A percentile compares a stretch with the other conserved stretches of the same genome.
Conservation (phyloP, 2,797 vertebrate genomes). For the Brachyalestes nurse region DNA sequence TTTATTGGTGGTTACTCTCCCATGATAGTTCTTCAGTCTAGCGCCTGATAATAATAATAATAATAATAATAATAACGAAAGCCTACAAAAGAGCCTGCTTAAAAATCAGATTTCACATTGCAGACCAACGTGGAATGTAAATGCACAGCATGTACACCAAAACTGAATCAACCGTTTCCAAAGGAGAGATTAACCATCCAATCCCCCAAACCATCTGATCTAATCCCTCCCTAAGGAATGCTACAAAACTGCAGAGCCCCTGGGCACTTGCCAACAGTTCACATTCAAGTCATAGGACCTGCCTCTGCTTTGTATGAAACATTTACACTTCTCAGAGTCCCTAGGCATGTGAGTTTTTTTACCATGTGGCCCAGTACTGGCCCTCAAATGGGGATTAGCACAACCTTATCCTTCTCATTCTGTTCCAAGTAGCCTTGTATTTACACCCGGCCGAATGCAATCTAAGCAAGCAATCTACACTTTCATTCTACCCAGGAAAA, state of each 20-base stretch:
- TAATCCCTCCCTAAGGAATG: neutral
- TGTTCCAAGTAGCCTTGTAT: conserved; percentile 71
- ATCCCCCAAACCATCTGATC: neutral
- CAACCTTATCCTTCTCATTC: conserved; percentile 65
- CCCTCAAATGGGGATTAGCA: conserved; percentile 73
- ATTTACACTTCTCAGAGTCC: neutral
- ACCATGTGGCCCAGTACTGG: conserved; percentile 69
- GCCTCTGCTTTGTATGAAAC: conserved; percentile 1
- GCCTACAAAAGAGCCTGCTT: too few species aligned
- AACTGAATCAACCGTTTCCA: conserved; percentile 20
- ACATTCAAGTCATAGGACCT: conserved; percentile 11
- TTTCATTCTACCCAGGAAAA: conserved; percentile 55
- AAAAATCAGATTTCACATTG: too few species aligned
- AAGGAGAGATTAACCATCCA: neutral
- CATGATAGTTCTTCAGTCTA: too few species aligned
- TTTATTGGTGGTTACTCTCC: too few species aligned
- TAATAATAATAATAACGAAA: too few species aligned
- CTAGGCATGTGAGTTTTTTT: conserved; percentile 53
- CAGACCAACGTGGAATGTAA: neutral
- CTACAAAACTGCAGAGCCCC: conserved; percentile 62
- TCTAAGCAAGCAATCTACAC: conserved; percentile 74
- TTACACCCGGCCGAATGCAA: conserved; percentile 75
- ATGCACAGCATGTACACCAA: conserved; percentile 3
- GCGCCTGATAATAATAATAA: too few species aligned
- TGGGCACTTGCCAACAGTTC: neutral